These are phyloP conservation scores for Laspeyria flexula DNA, from an alignment of 2,888 invertebrate genomes.

Conservation along the genomic window DNA sequence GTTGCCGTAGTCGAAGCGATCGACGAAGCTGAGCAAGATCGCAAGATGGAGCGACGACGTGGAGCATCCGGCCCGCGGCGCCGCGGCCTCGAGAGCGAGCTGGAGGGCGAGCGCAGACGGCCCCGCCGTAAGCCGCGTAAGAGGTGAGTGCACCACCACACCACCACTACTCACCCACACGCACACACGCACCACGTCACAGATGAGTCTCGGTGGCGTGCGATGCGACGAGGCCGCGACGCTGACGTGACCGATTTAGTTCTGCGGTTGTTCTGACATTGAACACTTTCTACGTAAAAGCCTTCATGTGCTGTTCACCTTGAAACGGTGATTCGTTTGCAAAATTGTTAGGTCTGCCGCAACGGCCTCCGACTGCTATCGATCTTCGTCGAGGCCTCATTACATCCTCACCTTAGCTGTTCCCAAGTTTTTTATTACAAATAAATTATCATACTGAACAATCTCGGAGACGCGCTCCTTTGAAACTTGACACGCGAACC, in stretches of 20 bases:
- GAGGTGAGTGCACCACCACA: conserved; percentile 58
- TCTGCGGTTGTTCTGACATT: conserved; percentile 78
- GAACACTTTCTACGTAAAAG: conserved; percentile 73
- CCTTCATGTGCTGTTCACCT: conserved; percentile 65
- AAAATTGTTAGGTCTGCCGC: conserved; percentile 70
- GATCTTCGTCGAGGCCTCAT: conserved; percentile 61
- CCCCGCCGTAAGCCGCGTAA: conserved; percentile 67
- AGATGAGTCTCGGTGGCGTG: no score
- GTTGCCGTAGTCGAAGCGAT: conserved; percentile 69
- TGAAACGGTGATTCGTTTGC: conserved; percentile 72
- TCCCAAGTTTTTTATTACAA: conserved; percentile 46
- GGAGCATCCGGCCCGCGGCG: conserved; percentile 66
- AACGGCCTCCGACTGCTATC: conserved; percentile 60
- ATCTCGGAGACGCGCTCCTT: conserved; percentile 31
- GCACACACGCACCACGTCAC: background rate
- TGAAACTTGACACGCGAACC: conserved; percentile 34
- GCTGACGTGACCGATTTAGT: no score
- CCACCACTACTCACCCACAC: no score
- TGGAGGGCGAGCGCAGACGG: conserved; percentile 73
- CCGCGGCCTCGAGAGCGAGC: conserved; percentile 70
- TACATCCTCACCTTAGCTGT: conserved; percentile 53
- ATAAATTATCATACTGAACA: conserved; percentile 38
- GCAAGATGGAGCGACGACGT: conserved; percentile 71
- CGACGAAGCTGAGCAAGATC: conserved; percentile 58
- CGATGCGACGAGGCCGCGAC: no score